Evolutionary conservation across 2,888 invertebrate genomes (phyloP).

Genomic region (Rutpela maculata): DNA sequence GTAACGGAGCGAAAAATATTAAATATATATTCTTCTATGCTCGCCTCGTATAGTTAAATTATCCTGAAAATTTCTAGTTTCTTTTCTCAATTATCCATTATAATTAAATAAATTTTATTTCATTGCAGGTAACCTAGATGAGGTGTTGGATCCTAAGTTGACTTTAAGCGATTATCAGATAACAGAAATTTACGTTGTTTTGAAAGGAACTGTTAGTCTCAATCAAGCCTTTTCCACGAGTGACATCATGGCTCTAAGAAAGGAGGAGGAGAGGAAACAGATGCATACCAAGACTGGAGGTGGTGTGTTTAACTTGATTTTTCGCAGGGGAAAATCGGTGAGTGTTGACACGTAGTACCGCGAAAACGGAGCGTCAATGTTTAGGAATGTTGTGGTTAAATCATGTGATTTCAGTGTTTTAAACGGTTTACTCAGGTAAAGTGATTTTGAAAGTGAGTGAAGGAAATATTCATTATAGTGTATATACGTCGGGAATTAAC

Average conservation of each 20-base stretch:
- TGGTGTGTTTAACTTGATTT: conserved; percentile 76
- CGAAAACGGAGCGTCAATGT: not conserved
- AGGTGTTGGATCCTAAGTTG: conserved; percentile 77
- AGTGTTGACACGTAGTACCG: conserved; percentile 51
- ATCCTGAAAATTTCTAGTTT: conserved; percentile 35
- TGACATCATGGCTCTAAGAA: conserved; percentile 77
- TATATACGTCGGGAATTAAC: not conserved
- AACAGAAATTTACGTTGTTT: conserved; percentile 80
- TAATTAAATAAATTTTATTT: conserved; percentile 28
- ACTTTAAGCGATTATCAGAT: conserved; percentile 80
- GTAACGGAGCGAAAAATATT: conserved; percentile 31
- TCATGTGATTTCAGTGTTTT: not conserved
- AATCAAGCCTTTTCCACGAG: conserved; percentile 72
- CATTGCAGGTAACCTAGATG: conserved; percentile 77
- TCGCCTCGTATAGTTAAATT: conserved; percentile 21
- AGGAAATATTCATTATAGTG: not conserved
- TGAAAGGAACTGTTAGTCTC: conserved; percentile 75
- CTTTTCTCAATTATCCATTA: conserved; percentile 20
- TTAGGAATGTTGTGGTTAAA: not conserved
- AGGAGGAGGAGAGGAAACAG: conserved; percentile 77
- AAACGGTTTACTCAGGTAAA: not conserved
- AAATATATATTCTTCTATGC: conserved; percentile 12
- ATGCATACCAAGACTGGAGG: conserved; percentile 74
- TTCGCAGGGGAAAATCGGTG: conserved; percentile 73
- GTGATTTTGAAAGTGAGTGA: not conserved